These are phyloP conservation scores for Melinaea menophilus DNA, from an alignment of 2,888 invertebrate species.

Conservation along the genomic window DNA sequence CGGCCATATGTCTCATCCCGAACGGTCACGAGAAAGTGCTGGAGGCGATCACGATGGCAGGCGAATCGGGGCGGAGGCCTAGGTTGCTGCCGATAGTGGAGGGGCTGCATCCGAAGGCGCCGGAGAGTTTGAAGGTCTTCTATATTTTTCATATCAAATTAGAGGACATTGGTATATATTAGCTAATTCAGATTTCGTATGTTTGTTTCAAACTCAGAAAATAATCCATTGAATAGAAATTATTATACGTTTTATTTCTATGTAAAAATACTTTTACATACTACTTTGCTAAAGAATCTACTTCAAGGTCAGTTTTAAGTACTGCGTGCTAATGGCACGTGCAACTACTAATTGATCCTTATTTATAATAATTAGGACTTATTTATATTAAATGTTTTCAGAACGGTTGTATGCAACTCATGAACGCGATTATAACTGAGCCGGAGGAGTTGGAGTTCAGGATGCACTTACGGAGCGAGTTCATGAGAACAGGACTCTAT, in stretches of 20 bases:
- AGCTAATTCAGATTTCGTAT: too few species aligned
- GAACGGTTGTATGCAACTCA: constrained; percentile 93
- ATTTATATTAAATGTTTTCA: constrained; percentile 43
- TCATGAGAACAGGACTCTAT: constrained; percentile 95
- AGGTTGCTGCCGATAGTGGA: constrained; percentile 90
- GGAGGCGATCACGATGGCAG: constrained; percentile 92
- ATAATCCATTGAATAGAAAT: too few species aligned
- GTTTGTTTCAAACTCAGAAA: not conserved
- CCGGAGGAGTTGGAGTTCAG: constrained; percentile 95
- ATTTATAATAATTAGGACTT: not conserved
- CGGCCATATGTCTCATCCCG: constrained; percentile 93
- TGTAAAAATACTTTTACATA: too few species aligned
- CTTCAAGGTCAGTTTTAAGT: too few species aligned
- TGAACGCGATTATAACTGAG: constrained; percentile 92
- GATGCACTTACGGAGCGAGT: constrained; percentile 95
- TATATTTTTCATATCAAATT: too few species aligned
- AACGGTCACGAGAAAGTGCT: constrained; percentile 95
- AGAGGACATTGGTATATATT: too few species aligned
- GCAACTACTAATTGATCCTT: not conserved
- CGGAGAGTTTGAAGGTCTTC: constrained; percentile 83
- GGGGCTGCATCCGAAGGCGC: constrained; percentile 84
- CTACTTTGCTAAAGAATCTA: too few species aligned
- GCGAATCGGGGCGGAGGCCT: constrained; percentile 81
- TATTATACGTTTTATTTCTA: too few species aligned
- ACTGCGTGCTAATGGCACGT: too few species aligned